Evolutionary conservation across 2,888 invertebrate genomes (phyloP).

Genomic region (Punctoribates punctum): DNA sequence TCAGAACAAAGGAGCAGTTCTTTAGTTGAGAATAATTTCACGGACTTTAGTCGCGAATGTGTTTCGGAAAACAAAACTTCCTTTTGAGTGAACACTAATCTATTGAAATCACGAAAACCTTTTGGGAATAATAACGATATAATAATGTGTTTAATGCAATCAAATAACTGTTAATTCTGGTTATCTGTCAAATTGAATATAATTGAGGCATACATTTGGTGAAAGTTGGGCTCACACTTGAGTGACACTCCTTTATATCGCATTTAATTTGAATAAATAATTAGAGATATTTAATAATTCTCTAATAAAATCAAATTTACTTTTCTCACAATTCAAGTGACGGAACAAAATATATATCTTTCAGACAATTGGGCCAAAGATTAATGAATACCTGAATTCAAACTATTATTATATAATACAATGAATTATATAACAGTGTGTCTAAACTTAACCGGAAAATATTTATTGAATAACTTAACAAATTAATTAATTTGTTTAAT

Average conservation of each 20-base stretch:
- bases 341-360: slow-evolving; percentile 3
- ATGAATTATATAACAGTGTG: not conserved
- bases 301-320: not conserved
- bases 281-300: slow-evolving; percentile 14
- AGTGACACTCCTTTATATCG: not conserved
- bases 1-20: not conserved
- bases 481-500: no score
- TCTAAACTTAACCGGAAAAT: no score
- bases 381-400: not conserved
- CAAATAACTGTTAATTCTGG: not conserved
- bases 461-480: no score
- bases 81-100: not conserved
- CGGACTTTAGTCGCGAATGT: slow-evolving; percentile 1
- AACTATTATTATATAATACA: not conserved
- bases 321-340: slow-evolving; percentile 1
- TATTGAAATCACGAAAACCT: not conserved
- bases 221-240: not conserved
- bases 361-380: not conserved
- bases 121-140: not conserved
- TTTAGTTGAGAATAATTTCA: slow-evolving; percentile 15
- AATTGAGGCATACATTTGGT: not conserved
- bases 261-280: slow-evolving; percentile 1
- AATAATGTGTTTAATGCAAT: not conserved
- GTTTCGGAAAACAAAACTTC: slow-evolving; percentile 14
- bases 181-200: not conserved